Conservation (phyloP, 2,888 invertebrate species). For the Seira ritae region DNA sequence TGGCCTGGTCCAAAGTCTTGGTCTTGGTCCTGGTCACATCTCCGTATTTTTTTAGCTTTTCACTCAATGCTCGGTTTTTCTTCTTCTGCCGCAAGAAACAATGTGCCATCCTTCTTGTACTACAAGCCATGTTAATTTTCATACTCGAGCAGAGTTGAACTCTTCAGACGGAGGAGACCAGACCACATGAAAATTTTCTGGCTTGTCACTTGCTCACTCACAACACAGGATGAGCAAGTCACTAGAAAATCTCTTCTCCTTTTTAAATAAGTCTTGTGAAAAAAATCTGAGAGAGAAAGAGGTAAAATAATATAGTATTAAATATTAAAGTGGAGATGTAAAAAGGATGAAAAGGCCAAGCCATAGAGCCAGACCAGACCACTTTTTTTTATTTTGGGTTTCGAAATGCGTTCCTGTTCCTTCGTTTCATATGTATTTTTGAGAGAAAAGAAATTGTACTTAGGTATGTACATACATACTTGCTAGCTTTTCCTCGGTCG, state of each 20-base stretch:
- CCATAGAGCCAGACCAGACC: slow-evolving; percentile 23
- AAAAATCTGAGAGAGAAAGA: not conserved
- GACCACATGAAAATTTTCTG: slow-evolving; percentile 59
- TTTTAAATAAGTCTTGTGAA: slow-evolving; percentile 23
- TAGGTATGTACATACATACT: slow-evolving; percentile 21
- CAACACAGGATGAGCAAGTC: slow-evolving; percentile 55
- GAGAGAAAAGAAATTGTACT: slow-evolving; percentile 17
- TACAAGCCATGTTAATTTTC: slow-evolving; percentile 12
- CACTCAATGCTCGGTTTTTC: not conserved
- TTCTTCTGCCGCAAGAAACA: slow-evolving; percentile 4
- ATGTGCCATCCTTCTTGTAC: not conserved
- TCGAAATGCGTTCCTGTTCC: slow-evolving; percentile 4
- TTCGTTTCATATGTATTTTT: not conserved
- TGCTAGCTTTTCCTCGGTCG: slow-evolving; percentile 37
- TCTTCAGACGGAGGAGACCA: not conserved
- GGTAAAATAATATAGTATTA: slow-evolving; percentile 31
- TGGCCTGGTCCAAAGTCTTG: too few species aligned
- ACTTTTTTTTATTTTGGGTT: slow-evolving; percentile 19
- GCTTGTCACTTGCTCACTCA: slow-evolving; percentile 60
- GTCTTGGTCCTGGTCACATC: too few species aligned
- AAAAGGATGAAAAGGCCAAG: slow-evolving; percentile 20
- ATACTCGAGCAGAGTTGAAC: slow-evolving; percentile 2
- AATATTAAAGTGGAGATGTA: slow-evolving; percentile 19
- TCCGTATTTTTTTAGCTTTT: not conserved
- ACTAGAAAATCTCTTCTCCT: slow-evolving; percentile 16